These are phyloP conservation scores for Lochmaea capreae DNA, from an alignment of 2,888 invertebrate genomes.

Conservation along the genomic window DNA sequence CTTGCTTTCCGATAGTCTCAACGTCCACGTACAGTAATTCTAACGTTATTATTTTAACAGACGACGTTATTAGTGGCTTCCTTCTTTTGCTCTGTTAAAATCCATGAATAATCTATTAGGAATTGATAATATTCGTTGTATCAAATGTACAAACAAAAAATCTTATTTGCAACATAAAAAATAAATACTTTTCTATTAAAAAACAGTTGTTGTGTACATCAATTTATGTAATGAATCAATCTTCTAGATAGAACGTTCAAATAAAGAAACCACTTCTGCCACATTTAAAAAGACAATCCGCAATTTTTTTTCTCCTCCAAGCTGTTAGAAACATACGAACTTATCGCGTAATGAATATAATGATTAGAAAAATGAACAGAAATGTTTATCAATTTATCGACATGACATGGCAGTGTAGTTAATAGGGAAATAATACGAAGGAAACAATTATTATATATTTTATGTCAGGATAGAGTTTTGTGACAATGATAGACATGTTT, in stretches of 20 bases:
- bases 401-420: constrained; percentile 55
- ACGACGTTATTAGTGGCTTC: no score
- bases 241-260: not conserved
- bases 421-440: constrained; percentile 60
- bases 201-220: not conserved
- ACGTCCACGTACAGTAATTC: no score
- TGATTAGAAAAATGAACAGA: constrained; percentile 20
- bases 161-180: no score
- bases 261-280: not conserved
- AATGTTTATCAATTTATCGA: constrained; percentile 54
- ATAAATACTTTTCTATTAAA: not conserved
- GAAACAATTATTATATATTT: constrained; percentile 61
- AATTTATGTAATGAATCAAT: not conserved
- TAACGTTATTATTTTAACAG: no score
- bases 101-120: no score
- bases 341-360: constrained; percentile 20
- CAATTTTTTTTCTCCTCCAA: not conserved
- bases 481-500: constrained; percentile 63
- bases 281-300: not conserved
- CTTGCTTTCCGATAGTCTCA: no score
- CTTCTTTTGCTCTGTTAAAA: no score
- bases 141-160: no score
- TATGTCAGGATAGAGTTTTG: constrained; percentile 52
- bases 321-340: constrained; percentile 7
- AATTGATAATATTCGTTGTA: no score